Base-by-base conservation (phyloP, 2,113 vertebrate genomes). In the Leptosomus discolor region DNA sequence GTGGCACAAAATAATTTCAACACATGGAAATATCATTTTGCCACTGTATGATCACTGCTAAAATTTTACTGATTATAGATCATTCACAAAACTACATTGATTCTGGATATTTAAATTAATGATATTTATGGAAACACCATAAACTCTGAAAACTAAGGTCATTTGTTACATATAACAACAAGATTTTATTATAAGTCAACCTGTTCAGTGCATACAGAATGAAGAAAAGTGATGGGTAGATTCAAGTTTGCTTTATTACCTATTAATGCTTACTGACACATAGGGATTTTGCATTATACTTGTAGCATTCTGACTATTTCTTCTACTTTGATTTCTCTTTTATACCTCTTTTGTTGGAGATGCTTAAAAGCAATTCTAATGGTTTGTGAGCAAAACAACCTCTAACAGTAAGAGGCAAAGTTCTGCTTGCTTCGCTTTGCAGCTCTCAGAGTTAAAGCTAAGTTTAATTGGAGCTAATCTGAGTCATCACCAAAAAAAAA, bases 81-180 rank as follows among this genome's bases (percentile, higher is more conserved):
- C 16, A 36, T 96, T 97, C 95, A 96, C 88, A 57, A 87, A 71
- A 88, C 36, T 84, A 63, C 53, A 88, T 54, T 73, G 68, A 85
- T 80, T 51, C 32, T 64, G 53, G 85, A 83, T 97, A 94, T 88
- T 85, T 41, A 6, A 21, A 46, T 56, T 57, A 83, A 90, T 77
- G 96, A 36, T 77, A 32, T 64, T 76, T 68, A 45, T 22, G n/a
- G 46, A 79, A 71, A 84, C 32, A 37, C 46, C 82, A 26, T 51
- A 51, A 88, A 88, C 37, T 85, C 84, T 80, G 45, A 85, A 77
- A 77, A 86, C 30, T 2, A 16, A 64, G 13, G 21, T 34, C 3
- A 20, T 67, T 82, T 82, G 20, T n/a, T n/a, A n/a, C n/a, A n/a
- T n/a, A n/a, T n/a, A n/a, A n/a, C n/a, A 7, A 37, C 14, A 76